These are phyloP conservation scores for Plebejus anna DNA, from an alignment of 2,888 invertebrate species.

Conservation along the genomic window DNA sequence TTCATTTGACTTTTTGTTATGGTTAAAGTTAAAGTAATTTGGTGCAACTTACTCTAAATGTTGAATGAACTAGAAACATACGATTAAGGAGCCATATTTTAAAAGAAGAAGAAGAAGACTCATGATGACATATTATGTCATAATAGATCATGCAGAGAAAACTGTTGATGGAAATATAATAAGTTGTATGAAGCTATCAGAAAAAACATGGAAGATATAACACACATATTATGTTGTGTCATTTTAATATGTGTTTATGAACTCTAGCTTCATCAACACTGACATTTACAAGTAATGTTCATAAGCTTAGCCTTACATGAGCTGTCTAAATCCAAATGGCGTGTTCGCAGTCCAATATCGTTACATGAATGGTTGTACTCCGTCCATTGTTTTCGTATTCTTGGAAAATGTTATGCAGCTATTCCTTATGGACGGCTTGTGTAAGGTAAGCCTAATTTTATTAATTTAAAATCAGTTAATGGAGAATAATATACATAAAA, in stretches of 20 bases:
- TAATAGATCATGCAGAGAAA: neutral
- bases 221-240: neutral
- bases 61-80: neutral
- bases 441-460: neutral
- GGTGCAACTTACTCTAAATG: neutral
- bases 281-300: neutral
- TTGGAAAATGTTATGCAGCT: neutral
- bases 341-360: neutral
- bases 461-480: too few species aligned
- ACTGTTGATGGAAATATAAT: slow-evolving; percentile 21
- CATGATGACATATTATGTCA: neutral
- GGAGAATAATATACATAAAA: too few species aligned
- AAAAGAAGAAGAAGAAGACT: neutral
- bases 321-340: neutral
- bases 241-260: slow-evolving; percentile 4
- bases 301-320: neutral
- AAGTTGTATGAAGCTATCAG: slow-evolving; percentile 3
- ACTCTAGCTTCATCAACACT: neutral
- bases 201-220: neutral
- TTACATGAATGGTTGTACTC: neutral
- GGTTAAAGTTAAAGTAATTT: too few species aligned
- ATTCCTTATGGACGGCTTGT: neutral
- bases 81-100: neutral
- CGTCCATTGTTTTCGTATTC: neutral
- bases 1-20: too few species aligned